phyloP scores from a whole-genome alignment of 1,140 invertebrate genomes.

The Penaeus chinensis region DNA sequence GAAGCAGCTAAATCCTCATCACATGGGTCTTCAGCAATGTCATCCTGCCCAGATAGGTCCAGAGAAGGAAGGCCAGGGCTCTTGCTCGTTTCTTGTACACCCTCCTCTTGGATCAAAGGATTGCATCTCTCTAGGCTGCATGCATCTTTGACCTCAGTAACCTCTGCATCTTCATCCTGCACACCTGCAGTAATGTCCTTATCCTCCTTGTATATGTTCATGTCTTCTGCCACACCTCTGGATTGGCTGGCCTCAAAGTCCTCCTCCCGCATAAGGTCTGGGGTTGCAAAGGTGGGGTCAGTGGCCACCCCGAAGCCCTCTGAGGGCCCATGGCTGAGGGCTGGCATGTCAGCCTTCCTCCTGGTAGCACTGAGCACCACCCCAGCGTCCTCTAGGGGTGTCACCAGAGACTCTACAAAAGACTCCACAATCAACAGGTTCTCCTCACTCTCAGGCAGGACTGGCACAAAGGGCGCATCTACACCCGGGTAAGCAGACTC shows the following conservation, averaged over 20 bases:
- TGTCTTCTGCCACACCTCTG: background rate
- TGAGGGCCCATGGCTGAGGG: too few species aligned
- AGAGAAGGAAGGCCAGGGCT: too few species aligned
- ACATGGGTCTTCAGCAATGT: too few species aligned
- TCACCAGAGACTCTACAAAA: constrained; percentile 54
- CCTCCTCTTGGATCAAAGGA: too few species aligned
- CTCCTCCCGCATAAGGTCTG: constrained; percentile 18
- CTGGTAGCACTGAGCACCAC: constrained; percentile 32
- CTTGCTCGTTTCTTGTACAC: too few species aligned
- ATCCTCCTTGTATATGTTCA: background rate
- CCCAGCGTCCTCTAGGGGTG: constrained; percentile 56
- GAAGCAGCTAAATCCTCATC: constrained; percentile 29
- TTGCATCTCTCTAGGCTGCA: background rate
- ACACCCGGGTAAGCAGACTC: constrained; percentile 28
- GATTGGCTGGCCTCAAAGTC: background rate
- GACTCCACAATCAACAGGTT: constrained; percentile 28
- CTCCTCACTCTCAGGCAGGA: constrained; percentile 22
- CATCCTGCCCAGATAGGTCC: too few species aligned
- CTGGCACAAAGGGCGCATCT: constrained; percentile 24
- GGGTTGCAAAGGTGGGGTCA: constrained; percentile 41
- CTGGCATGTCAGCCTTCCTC: constrained; percentile 4
- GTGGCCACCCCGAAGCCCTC: background rate
- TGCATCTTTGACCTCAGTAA: too few species aligned
- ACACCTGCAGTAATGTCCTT: constrained; percentile 8
- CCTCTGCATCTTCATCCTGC: background rate